A percentile compares a stretch with the other conserved stretches of the same genome.
Conservation (phyloP, 2,113 vertebrate species). For the Myotis lucifugus region DNA sequence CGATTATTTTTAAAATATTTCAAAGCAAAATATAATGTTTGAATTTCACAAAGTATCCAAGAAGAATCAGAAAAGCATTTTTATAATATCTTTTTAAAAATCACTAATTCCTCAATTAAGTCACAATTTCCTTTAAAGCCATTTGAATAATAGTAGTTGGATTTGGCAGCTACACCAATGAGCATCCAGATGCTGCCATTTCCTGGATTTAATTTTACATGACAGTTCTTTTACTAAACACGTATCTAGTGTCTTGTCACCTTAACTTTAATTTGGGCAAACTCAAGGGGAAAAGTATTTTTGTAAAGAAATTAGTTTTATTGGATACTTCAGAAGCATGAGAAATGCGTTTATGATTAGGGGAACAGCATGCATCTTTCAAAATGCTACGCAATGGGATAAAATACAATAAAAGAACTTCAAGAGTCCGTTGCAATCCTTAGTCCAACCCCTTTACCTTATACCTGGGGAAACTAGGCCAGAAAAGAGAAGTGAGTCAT, state of each 20-base stretch:
- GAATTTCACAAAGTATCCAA: slow-evolving; percentile 1
- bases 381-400: neutral
- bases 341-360: neutral
- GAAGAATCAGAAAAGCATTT: neutral
- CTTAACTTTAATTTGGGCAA: slow-evolving; percentile 20
- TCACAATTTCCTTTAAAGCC: slow-evolving; percentile 18
- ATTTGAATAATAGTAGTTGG: neutral
- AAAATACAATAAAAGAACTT: neutral
- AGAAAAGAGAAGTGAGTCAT: neutral
- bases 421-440: neutral
- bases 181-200: slow-evolving; percentile 5
- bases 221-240: slow-evolving; percentile 17
- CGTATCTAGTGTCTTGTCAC: neutral
- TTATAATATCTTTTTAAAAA: neutral
- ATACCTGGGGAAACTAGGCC: neutral
- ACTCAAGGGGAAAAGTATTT: neutral
- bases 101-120: neutral
- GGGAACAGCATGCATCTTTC: neutral
- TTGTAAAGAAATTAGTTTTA: neutral
- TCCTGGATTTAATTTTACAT: slow-evolving; percentile 40
- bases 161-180: neutral
- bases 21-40: slow-evolving; percentile 24
- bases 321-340: neutral
- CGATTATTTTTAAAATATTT: slow-evolving; percentile 35
- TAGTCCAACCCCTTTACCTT: neutral